Percentiles rank a stretch among this genome's conserved stretches.
These are phyloP conservation scores for Xylophagus ater DNA, from an alignment of 2,888 invertebrate genomes.

Conservation along the genomic window DNA sequence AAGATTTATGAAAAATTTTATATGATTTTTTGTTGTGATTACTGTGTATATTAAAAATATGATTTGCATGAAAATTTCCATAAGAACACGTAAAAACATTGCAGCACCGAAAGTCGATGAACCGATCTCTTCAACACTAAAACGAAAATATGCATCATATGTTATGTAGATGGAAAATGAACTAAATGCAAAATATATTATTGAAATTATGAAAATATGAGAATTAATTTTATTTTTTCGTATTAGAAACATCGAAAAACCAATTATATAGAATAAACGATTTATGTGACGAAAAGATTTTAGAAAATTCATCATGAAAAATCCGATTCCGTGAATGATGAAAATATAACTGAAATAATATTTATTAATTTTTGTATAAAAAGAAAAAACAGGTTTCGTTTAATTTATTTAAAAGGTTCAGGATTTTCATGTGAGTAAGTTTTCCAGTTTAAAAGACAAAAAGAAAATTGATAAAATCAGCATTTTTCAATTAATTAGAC, in stretches of 20 bases:
- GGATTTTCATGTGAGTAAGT: background rate
- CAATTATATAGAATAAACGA: constrained; percentile 11
- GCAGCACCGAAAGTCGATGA: constrained; percentile 10
- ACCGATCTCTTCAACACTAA: constrained; percentile 10
- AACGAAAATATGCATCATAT: constrained; percentile 13
- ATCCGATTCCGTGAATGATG: background rate
- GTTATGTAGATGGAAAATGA: constrained; percentile 10
- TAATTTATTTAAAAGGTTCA: background rate
- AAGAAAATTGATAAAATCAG: background rate
- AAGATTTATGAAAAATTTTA: constrained; percentile 1
- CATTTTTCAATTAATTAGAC: background rate
- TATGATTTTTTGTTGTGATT: constrained; percentile 3
- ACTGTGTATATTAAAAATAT: constrained; percentile 1
- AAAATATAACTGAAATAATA: background rate
- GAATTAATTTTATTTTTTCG: background rate
- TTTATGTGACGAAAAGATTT: constrained; percentile 11
- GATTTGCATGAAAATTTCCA: constrained; percentile 10
- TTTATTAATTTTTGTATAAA: background rate
- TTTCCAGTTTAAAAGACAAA: background rate
- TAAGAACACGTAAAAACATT: constrained; percentile 10
- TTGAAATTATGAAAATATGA: constrained; percentile 5
- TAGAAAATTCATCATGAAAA: constrained; percentile 5
- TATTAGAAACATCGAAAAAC: constrained; percentile 11
- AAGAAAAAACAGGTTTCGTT: too few species aligned
- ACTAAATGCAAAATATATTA: constrained; percentile 5